Percentiles rank a stretch among this genome's conserved stretches.
These are phyloP conservation scores for Geococcyx californianus DNA, from an alignment of 2,113 vertebrate species.

Conservation along the genomic window DNA sequence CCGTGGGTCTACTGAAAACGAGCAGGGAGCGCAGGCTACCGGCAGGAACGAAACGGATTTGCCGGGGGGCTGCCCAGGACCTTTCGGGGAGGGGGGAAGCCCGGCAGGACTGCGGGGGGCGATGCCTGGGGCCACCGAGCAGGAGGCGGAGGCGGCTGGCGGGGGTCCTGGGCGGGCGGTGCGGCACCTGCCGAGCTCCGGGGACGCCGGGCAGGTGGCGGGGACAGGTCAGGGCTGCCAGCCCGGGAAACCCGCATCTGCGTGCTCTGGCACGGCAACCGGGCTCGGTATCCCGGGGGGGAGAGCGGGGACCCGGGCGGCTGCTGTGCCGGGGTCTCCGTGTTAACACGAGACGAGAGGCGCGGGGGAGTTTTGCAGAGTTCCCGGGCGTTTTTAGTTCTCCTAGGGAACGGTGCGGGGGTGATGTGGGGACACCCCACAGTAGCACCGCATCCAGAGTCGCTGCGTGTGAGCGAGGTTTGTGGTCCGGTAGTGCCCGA, in stretches of 20 bases:
- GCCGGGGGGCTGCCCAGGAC: not conserved
- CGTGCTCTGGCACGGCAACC: not conserved
- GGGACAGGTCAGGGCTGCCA: not conserved
- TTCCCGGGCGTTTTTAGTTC: not conserved
- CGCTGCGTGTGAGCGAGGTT: not conserved
- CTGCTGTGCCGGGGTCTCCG: not conserved
- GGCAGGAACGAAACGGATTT: slow-evolving; percentile 66
- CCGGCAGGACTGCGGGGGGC: not conserved
- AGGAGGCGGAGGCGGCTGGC: too few species aligned
- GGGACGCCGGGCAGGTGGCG: slow-evolving; percentile 62
- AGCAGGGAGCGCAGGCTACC: not conserved
- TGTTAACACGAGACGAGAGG: not conserved
- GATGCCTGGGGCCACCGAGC: not conserved
- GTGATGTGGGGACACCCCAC: not conserved
- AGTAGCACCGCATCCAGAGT: not conserved
- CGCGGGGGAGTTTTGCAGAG: not conserved
- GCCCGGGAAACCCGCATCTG: not conserved
- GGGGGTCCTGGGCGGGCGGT: not conserved
- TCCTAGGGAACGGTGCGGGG: too few species aligned
- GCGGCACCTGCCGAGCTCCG: slow-evolving; percentile 56
- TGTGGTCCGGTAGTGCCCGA: not conserved
- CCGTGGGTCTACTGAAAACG: not conserved
- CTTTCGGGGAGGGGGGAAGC: not conserved
- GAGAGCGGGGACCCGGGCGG: too few species aligned
- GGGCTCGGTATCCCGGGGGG: too few species aligned